Conservation (phyloP, 2,888 invertebrate genomes). For the Agriotes lineatus region DNA sequence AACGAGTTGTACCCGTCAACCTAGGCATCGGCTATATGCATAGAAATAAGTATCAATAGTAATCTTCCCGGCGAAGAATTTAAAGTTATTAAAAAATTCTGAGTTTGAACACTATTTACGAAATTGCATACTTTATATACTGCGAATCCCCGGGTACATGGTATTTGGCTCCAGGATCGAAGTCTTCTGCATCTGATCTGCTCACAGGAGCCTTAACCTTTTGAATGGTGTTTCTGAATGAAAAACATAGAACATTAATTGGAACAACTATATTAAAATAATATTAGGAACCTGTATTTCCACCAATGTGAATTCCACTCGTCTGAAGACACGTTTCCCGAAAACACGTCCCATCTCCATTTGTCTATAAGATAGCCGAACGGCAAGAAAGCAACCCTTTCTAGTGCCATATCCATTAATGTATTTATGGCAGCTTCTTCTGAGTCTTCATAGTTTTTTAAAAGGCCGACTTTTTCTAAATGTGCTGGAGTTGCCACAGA, state of each 20-base stretch:
- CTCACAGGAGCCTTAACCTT: conserved; percentile 64
- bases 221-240: conserved; percentile 64
- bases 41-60: too few species aligned
- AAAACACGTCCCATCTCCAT: conserved; percentile 71
- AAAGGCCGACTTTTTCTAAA: conserved; percentile 65
- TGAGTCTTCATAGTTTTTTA: conserved; percentile 61
- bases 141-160: conserved; percentile 66
- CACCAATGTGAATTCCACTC: conserved; percentile 67
- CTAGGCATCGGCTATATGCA: too few species aligned
- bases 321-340: conserved; percentile 61
- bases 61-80: too few species aligned
- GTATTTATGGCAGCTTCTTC: conserved; percentile 66
- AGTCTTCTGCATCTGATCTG: conserved; percentile 62
- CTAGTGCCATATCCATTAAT: conserved; percentile 66
- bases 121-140: conserved; percentile 61
- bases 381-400: conserved; percentile 69
- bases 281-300: conserved; percentile 43
- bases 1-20: too few species aligned
- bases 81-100: too few species aligned
- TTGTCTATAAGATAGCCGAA: conserved; percentile 71
- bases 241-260: conserved; percentile 29
- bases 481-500: conserved; percentile 70
- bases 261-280: too few species aligned
- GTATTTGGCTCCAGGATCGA: conserved; percentile 67
- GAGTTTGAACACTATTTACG: too few species aligned